phyloP scores from a whole-genome alignment of 2,113 vertebrate genomes.

The Elachura formosa region DNA sequence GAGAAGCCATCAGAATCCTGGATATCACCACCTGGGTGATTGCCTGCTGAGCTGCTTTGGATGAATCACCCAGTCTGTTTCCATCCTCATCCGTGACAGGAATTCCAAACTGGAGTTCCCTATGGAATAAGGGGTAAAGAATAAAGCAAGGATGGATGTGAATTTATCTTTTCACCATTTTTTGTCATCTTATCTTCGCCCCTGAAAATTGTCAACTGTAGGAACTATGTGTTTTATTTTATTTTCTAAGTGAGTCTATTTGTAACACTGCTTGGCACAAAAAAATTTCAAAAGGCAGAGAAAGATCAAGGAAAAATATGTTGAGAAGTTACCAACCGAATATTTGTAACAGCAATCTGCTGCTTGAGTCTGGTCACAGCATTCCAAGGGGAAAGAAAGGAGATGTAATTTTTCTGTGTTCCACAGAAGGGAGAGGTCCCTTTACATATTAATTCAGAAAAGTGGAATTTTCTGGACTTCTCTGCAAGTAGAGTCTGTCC shows the following conservation, averaged over 20 bases:
- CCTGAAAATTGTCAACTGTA: not conserved
- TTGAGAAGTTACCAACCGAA: not conserved
- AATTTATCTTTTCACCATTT: not conserved
- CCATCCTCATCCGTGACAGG: slow-evolving; percentile 90
- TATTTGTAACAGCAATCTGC: not conserved
- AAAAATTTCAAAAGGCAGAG: not conserved
- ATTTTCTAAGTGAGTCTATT: not conserved
- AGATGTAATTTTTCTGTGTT: not conserved
- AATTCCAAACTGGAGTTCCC: slow-evolving; percentile 92
- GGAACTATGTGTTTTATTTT: not conserved
- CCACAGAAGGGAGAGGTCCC: not conserved
- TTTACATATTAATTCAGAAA: not conserved
- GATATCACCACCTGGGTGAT: slow-evolving; percentile 94
- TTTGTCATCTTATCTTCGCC: not conserved
- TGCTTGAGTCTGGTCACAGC: not conserved
- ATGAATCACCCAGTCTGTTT: slow-evolving; percentile 89
- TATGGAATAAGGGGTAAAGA: slow-evolving; percentile 44
- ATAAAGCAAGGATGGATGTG: not conserved
- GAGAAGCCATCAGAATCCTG: slow-evolving; percentile 95
- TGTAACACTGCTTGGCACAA: not conserved
- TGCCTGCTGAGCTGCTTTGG: slow-evolving; percentile 90
- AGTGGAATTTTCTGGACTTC: not conserved
- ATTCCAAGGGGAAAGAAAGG: not conserved
- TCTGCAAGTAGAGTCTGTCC: not conserved
- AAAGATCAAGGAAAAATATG: not conserved